A percentile compares a stretch with the other conserved stretches of the same genome.
phyloP scores from a whole-genome alignment of 2,888 invertebrate genomes.

The Hyppa rectilinea region DNA sequence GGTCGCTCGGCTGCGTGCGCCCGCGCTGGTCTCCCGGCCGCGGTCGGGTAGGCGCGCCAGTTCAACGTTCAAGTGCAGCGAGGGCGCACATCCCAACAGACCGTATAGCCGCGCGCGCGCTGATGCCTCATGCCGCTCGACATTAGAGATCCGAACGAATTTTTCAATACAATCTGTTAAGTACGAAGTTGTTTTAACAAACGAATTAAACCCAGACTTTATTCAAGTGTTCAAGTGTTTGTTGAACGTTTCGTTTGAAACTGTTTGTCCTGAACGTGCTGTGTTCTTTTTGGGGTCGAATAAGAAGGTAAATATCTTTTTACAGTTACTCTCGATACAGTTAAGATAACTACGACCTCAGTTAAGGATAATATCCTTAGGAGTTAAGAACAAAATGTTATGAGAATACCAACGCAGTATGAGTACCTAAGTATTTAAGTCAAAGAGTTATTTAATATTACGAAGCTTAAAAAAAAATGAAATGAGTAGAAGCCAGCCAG shows the following conservation, averaged over 20 bases:
- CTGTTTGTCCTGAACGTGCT: constrained; percentile 68
- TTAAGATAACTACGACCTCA: constrained; percentile 62
- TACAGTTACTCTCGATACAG: constrained; percentile 74
- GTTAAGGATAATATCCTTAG: constrained; percentile 45
- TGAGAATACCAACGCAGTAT: not conserved
- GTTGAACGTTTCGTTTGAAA: constrained; percentile 72
- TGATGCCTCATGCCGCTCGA: constrained; percentile 72
- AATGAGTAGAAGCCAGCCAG: not conserved
- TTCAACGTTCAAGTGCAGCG: constrained; percentile 88
- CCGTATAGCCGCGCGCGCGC: constrained; percentile 79
- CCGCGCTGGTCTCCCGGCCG: constrained; percentile 62
- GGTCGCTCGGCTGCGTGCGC: constrained; percentile 48
- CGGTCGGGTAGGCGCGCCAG: constrained; percentile 81
- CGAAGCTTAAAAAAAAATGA: not conserved
- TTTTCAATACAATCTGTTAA: constrained; percentile 65
- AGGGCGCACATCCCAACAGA: constrained; percentile 83
- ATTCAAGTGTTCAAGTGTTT: constrained; percentile 79
- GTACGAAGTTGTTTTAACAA: constrained; percentile 67
- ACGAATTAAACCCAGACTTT: constrained; percentile 65
- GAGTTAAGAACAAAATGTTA: not conserved
- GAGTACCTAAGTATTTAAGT: not conserved
- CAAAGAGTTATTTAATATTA: not conserved
- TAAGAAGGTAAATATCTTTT: constrained; percentile 80
- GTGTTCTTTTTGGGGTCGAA: constrained; percentile 76
- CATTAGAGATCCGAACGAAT: constrained; percentile 75